Conservation (phyloP, 92 coral and sea anemone species). For the Parazoanthus atlanticus region DNA sequence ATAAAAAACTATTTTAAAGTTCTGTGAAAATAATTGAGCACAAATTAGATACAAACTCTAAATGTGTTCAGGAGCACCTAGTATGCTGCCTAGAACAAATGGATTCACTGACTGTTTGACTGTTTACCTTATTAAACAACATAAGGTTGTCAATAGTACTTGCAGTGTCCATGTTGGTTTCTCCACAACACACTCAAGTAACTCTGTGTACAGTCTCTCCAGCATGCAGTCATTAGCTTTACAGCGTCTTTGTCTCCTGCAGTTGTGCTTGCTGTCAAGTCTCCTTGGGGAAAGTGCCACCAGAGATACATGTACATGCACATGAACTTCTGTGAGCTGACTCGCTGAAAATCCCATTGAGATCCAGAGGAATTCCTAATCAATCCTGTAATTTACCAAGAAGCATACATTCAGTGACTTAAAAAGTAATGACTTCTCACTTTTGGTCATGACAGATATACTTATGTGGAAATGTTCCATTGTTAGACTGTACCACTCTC, state of each 20-base stretch:
- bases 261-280: constrained; percentile 63
- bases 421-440: too few species aligned
- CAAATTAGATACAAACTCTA: too few species aligned
- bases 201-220: constrained; percentile 75
- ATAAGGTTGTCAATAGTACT: constrained; percentile 67
- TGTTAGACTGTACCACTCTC: too few species aligned
- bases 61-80: too few species aligned
- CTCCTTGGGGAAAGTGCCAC: constrained; percentile 68
- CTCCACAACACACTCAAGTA: constrained; percentile 80
- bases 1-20: too few species aligned
- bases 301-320: constrained; percentile 52
- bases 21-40: too few species aligned
- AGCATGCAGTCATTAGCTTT: constrained; percentile 79
- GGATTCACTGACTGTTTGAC: background rate
- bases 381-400: background rate
- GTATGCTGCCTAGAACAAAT: too few species aligned
- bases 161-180: constrained; percentile 68
- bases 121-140: constrained; percentile 68
- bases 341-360: constrained; percentile 69
- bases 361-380: constrained; percentile 65
- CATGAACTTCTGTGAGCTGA: constrained; percentile 59
- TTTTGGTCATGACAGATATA: too few species aligned
- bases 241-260: constrained; percentile 68
- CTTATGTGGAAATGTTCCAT: too few species aligned
- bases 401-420: too few species aligned